Evolutionary conservation across 2,797 vertebrate genomes (phyloP), one percentile per base, ranked within the genome.

Genomic region (Muscicapa comitata): DNA sequence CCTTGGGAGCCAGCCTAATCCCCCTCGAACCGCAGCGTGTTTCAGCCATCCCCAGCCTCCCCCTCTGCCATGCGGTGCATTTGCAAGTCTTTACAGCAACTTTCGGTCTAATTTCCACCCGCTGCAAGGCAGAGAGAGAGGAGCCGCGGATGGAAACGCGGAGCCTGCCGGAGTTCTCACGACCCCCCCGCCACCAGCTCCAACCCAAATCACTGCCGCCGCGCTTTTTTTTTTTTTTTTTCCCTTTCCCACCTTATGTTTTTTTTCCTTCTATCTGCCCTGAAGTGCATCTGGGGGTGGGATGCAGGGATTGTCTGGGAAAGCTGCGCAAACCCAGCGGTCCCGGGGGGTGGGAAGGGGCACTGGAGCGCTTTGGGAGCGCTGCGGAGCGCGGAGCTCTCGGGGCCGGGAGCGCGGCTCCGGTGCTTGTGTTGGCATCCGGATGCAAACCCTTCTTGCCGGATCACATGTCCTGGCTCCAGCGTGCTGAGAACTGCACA

Each of bases 371-470:
- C 67, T 97, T 98, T 98, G 98, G 95, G 93, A 88, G 97, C 97
- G 96, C 97, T 98, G 98, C 98, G 95, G 91, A 87, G 97, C 97
- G 96, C 97, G 97, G 98, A 98, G 98, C 84, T 76, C 25, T 95
- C 97, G 97, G 97, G 97, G 97, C 98, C 96, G 98, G 97, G 98
- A 98, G 98, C 97, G 98, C 98, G 98, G 98, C 97, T 96, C 94
- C 96, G 85, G 92, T 98, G 98, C 98, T 99, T 98, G 98, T 98
- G 98, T 98, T 98, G 98, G 98, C 98, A 98, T 98, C 97, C 95
- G 94, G 96, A 91, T 96, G 97, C 98, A 98, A 98, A 98, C 97
- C 98, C 81, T 97, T 98, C 16, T 98, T 2, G 98, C 97, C 97
- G 98, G 98, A 98, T 98, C 98, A 98, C 98, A 98, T 97, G 96